Conservation (phyloP, 2,797 vertebrate genomes). For the Megalops cyprinoides region DNA sequence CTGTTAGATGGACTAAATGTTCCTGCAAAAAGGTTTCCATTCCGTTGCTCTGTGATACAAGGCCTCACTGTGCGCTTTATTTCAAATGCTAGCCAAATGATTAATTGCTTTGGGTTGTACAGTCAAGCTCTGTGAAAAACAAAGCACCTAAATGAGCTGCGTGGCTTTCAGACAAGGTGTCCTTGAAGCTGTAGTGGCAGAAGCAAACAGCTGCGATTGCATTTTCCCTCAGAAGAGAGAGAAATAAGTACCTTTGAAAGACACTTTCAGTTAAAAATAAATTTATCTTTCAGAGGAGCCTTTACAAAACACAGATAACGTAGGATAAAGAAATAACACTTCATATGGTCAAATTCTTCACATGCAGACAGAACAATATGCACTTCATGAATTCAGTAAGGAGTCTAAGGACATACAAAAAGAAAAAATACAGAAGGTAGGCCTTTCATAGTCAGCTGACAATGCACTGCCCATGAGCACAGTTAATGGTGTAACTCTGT, state of each 20-base stretch:
- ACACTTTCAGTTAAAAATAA: constrained; percentile 13
- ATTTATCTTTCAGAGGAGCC: not conserved
- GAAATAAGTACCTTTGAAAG: constrained; percentile 22
- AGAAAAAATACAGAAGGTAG: not conserved
- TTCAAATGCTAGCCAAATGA: constrained; percentile 46
- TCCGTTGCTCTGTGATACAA: constrained; percentile 14
- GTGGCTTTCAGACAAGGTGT: constrained; percentile 39
- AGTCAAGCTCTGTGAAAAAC: constrained; percentile 41
- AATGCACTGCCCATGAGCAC: not conserved
- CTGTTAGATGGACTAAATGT: not conserved
- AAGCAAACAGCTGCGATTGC: constrained; percentile 33
- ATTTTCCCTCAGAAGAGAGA: constrained; percentile 32
- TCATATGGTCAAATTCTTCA: too few species aligned
- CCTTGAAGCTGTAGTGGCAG: constrained; percentile 35
- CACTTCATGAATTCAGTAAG: not conserved
- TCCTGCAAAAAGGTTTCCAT: constrained; percentile 31
- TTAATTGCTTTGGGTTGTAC: constrained; percentile 46
- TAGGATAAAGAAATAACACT: not conserved
- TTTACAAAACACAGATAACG: constrained; percentile 35
- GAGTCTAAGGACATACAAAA: not conserved
- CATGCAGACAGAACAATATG: not conserved
- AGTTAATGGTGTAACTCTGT: not conserved
- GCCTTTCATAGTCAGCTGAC: not conserved
- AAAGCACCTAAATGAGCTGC: constrained; percentile 37
- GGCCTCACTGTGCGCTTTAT: constrained; percentile 3